Evolutionary conservation across 2,888 invertebrate genomes (phyloP).

Genomic region (Mamestra brassicae): DNA sequence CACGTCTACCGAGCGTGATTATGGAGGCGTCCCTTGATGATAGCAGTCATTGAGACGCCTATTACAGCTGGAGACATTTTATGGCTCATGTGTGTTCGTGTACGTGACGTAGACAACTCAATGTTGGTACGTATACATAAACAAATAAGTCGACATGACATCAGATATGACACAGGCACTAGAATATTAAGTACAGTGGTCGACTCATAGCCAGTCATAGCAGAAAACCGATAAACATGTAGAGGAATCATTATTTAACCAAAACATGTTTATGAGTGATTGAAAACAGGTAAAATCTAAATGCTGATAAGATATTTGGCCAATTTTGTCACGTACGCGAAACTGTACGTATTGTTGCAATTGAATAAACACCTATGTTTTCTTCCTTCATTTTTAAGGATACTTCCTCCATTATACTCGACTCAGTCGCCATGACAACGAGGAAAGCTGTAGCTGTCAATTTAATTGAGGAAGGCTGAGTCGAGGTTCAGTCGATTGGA

Average conservation of each 20-base stretch:
- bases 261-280: slow-evolving; percentile 8
- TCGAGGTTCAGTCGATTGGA: no score
- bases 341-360: not conserved
- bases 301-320: slow-evolving; percentile 18
- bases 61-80: not conserved
- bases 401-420: no score
- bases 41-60: not conserved
- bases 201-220: slow-evolving; percentile 4
- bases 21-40: slow-evolving; percentile 11
- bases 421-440: no score
- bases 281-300: slow-evolving; percentile 20
- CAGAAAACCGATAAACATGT: slow-evolving; percentile 2
- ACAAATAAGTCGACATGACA: slow-evolving; percentile 1
- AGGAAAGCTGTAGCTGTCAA: no score
- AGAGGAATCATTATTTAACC: slow-evolving; percentile 8
- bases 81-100: not conserved
- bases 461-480: no score
- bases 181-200: not conserved
- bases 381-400: no score
- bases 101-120: slow-evolving; percentile 5
- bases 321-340: not conserved
- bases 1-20: not conserved
- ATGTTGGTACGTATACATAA: not conserved
- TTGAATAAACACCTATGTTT: no score
- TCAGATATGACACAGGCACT: slow-evolving; percentile 1